Evolutionary conservation across 2,113 vertebrate species (phyloP), one percentile per base, ranked within the genome.

Genomic region (Alosa alosa): DNA sequence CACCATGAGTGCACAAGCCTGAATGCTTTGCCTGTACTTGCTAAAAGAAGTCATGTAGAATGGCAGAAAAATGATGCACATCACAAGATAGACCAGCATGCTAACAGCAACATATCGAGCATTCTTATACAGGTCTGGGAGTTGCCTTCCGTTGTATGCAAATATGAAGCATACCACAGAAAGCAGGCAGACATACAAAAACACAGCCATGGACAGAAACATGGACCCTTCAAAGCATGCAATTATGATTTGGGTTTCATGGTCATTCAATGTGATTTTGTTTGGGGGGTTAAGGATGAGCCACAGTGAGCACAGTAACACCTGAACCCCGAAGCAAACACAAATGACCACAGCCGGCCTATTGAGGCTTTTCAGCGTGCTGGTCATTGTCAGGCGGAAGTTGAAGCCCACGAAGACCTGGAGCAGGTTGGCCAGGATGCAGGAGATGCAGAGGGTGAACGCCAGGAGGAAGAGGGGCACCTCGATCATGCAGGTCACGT

Each of bases 11-110:
- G 96, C 93, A 0, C 95, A 94, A 17, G 95, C 93, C 90, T 96
- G 92, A 36, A 96, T 93, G 3, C 94, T 95, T 7, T 90, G 93
- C 88, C 95, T 89, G 86, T 97, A 95, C 55, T 92, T 95, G 11
- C 94, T 95, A 50, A 90, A 88, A 0, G 95, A 93, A 3, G 90
- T 95, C 9, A 94, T 86, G 6, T 96, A 95, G 82, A 97, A 88
- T 0, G 96, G 96, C 57, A 97, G 95, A 88, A 97, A 97, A 1
- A 95, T 91, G 18, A 95, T 92, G 96, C 96, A 97, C 20, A 91
- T 75, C 41, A 91, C 86, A 36, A 93, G 25, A 85, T 89, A 90
- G 31, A 94, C 84, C 49, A 92, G 2, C 92, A 94, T 94, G n/a
- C 91, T 91, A 4, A 85, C 81, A 49, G 85, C 72, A 85, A 94